These are phyloP conservation scores for Caretta caretta DNA, from an alignment of 2,113 vertebrate species.

Conservation along the genomic window DNA sequence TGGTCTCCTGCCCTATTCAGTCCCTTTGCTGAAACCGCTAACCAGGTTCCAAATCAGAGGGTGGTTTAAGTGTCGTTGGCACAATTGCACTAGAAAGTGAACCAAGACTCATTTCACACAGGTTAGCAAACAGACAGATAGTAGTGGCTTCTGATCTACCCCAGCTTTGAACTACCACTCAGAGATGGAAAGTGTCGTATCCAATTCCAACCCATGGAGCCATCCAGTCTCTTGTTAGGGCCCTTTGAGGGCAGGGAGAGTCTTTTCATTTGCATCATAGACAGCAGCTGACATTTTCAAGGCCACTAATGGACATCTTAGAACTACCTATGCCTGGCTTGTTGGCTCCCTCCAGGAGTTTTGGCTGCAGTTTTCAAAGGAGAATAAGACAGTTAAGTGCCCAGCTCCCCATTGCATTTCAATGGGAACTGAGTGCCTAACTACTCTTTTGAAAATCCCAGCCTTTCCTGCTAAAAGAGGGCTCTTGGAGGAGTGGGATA, in stretches of 20 bases:
- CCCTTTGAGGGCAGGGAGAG: accelerated
- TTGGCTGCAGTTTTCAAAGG: not conserved
- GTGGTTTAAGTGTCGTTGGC: accelerated
- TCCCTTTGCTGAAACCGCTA: not conserved
- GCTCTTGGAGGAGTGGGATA: not conserved
- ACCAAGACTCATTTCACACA: not conserved
- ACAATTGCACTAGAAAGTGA: not conserved
- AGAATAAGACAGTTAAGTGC: not conserved
- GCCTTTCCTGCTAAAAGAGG: not conserved
- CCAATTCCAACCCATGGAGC: too few species aligned
- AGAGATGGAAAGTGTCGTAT: too few species aligned
- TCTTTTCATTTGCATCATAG: not conserved
- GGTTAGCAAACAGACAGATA: too few species aligned
- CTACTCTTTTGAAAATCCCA: not conserved
- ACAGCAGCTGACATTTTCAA: not conserved
- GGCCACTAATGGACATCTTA: not conserved
- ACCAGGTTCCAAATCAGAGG: not conserved
- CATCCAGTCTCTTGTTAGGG: not conserved
- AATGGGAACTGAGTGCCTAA: not conserved
- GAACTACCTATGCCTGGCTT: not conserved
- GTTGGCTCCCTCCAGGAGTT: not conserved
- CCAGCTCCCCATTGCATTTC: not conserved
- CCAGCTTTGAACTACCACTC: not conserved
- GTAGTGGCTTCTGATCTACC: not conserved
- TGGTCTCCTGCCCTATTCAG: too few species aligned